A percentile compares a stretch with the other conserved stretches of the same genome.
Conservation (phyloP, 2,888 invertebrate species). For the Ypsolopha scabrella region DNA sequence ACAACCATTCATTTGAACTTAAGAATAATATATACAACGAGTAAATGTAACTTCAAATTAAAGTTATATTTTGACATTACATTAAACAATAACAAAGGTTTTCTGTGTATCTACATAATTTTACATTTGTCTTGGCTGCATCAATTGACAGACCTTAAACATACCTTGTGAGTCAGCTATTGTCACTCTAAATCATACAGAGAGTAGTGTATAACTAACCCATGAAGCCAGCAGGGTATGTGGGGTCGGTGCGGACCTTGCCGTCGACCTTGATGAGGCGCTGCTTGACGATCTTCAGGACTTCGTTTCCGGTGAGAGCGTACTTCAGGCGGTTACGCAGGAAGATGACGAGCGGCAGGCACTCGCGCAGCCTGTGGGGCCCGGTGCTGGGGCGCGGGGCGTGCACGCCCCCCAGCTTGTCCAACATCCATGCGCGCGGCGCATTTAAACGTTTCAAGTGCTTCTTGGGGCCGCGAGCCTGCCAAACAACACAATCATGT, state of each 20-base stretch:
- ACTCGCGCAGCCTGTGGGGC: slow-evolving; percentile 98
- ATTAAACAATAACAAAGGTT: neutral
- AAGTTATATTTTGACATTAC: no score
- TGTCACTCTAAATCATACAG: neutral
- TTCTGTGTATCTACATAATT: neutral
- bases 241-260: slow-evolving; percentile 97
- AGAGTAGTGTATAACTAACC: slow-evolving; percentile 73
- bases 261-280: slow-evolving; percentile 98
- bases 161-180: neutral
- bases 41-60: no score
- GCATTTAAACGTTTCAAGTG: slow-evolving; percentile 99
- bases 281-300: slow-evolving; percentile 98
- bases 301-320: slow-evolving; percentile 96
- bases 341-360: slow-evolving; percentile 95
- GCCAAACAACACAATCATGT: slow-evolving; percentile 15
- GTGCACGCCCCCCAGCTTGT: slow-evolving; percentile 97
- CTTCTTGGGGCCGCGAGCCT: slow-evolving; percentile 99
- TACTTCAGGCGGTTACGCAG: slow-evolving; percentile 98
- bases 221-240: slow-evolving; percentile 99
- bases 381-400: slow-evolving; percentile 98
- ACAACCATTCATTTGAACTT: no score
- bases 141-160: neutral
- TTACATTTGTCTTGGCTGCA: no score
- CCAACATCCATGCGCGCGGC: slow-evolving; percentile 99
- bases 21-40: no score